Evolutionary conservation across 2,888 invertebrate species (phyloP).

Genomic region (Chrysina gloriosa): DNA sequence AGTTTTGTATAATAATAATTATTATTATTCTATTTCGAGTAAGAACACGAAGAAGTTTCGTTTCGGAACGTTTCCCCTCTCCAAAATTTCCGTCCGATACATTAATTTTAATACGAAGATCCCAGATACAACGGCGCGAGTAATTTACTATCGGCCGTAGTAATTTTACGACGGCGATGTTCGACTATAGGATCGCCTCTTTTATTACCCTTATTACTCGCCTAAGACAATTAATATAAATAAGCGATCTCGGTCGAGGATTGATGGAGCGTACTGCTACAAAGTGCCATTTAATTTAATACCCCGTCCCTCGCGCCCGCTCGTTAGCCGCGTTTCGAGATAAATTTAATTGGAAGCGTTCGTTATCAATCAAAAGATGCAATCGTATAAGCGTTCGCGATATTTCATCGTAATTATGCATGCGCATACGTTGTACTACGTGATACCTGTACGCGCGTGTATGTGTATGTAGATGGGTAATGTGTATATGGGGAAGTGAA

Average conservation of each 20-base stretch:
- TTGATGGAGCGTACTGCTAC: conserved; percentile 32
- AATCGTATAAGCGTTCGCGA: conserved; percentile 35
- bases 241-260: conserved; percentile 13
- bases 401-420: conserved; percentile 38
- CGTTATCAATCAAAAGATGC: conserved; percentile 38
- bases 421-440: conserved; percentile 28
- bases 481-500: no score
- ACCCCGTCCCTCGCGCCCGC: not conserved
- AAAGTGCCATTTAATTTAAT: conserved; percentile 34
- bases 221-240: conserved; percentile 31
- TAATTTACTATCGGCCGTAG: conserved; percentile 5
- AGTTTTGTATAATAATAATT: no score
- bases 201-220: conserved; percentile 31
- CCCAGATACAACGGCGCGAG: no score
- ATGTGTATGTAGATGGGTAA: not conserved
- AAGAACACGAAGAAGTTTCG: no score
- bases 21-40: no score
- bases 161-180: conserved; percentile 13
- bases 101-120: no score
- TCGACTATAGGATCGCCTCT: not conserved
- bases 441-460: not conserved
- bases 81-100: no score
- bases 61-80: no score
- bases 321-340: conserved; percentile 24
- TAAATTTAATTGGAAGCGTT: conserved; percentile 32